Evolutionary conservation across 2,888 invertebrate species (phyloP), one percentile per base, ranked within the genome.

Genomic region (Lacanobia wlatinum): DNA sequence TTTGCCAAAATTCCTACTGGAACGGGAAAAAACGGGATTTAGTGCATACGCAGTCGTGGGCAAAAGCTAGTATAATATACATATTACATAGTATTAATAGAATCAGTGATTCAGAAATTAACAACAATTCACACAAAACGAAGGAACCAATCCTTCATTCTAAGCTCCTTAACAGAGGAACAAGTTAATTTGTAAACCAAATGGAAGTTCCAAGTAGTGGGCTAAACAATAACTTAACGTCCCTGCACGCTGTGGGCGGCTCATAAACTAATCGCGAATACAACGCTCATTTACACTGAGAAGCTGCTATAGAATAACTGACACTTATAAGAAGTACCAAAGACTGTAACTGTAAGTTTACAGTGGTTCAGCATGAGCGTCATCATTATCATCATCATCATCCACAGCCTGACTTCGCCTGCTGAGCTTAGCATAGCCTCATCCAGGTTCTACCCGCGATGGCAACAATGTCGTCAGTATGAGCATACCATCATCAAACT

Each of bases 111-210:
- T n/a, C 21, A 28, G 6, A 66, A n/a, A 63, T 48, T 21, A 80
- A 48, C 21, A 75, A 40, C 40, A 75, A 34, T 53, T 12, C 52
- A 16, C 8, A 16, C 64, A 70, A 43, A 62, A 65, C 28, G n/a
- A 50, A 75, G 53, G 46, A 34, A 28, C n/a, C 14, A 43, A 76
- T 66, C 50, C 38, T 40, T 58, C 40, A 66, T 78, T 76, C 64
- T 59, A 65, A 76, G 9, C 55, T 14, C 50, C 34, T 40, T 52
- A 66, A 70, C n/a, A 69, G 40, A 53, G 48, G n/a, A 66, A 80
- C 73, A 69, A 63, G 21, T 73, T 78, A 78, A 80, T 80, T 82
- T 80, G 82, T 80, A 43, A 80, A 77, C 78, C 82, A 80, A 80
- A 80, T 80, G 62, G 40, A 64, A 48, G 58, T 52, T 64, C 28